These are phyloP conservation scores for Cisticola juncidis DNA, from an alignment of 2,113 vertebrate species.

Conservation along the genomic window DNA sequence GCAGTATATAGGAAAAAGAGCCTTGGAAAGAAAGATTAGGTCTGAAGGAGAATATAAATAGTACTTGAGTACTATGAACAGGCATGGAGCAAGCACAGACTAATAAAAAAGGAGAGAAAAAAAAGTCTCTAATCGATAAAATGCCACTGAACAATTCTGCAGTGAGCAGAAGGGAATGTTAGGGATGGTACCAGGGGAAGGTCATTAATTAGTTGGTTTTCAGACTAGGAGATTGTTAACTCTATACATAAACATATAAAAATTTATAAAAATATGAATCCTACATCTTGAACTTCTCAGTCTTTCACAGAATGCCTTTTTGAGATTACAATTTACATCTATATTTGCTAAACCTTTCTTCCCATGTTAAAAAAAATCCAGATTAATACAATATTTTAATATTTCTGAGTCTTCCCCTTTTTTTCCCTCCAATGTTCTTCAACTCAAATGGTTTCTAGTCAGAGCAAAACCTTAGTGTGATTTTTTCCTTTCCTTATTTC, in stretches of 20 bases:
- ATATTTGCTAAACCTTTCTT: neutral
- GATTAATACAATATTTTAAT: neutral
- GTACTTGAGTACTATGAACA: neutral
- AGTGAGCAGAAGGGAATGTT: neutral
- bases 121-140: neutral
- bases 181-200: fast-evolving
- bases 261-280: neutral
- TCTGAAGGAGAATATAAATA: neutral
- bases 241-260: neutral
- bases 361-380: no score
- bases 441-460: neutral
- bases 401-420: neutral
- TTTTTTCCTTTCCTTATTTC: neutral
- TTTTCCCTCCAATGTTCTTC: neutral
- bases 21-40: neutral
- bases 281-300: neutral
- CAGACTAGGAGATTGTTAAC: neutral
- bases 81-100: neutral
- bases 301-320: neutral
- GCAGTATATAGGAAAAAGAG: neutral
- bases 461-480: fast-evolving
- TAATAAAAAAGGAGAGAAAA: neutral
- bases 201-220: neutral
- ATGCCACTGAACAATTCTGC: neutral
- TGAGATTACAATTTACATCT: neutral